These are phyloP conservation scores for Rhadinocentrus ornatus DNA, from an alignment of 2,797 vertebrate genomes.

Conservation along the genomic window DNA sequence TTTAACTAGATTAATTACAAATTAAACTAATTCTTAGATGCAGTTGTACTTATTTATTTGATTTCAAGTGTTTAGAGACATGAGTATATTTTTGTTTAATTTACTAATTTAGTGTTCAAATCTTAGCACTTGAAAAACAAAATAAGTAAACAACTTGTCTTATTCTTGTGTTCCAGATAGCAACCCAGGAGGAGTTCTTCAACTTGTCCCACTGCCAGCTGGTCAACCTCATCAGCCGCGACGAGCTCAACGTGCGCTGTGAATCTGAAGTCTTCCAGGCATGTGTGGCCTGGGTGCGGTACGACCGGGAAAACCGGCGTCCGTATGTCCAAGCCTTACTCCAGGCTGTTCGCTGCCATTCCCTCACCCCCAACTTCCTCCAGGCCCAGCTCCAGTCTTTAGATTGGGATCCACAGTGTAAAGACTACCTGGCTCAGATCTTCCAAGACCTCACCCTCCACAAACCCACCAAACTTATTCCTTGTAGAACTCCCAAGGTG, in stretches of 20 bases:
- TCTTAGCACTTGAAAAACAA: background rate
- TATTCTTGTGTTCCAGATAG: slow-evolving; percentile 79
- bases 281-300: slow-evolving; percentile 94
- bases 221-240: slow-evolving; percentile 92
- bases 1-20: background rate
- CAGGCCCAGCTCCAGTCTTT: slow-evolving; percentile 93
- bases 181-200: slow-evolving; percentile 96
- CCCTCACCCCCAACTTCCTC: slow-evolving; percentile 93
- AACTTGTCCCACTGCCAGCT: slow-evolving; percentile 95
- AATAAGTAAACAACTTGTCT: background rate
- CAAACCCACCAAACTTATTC: slow-evolving; percentile 84
- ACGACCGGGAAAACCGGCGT: slow-evolving; percentile 88
- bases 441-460: slow-evolving; percentile 96
- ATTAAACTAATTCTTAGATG: background rate
- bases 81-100: background rate
- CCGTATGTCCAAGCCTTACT: slow-evolving; percentile 92
- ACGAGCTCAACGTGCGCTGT: slow-evolving; percentile 96
- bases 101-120: background rate
- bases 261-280: slow-evolving; percentile 97
- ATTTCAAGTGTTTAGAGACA: background rate
- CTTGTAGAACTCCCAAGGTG: slow-evolving; percentile 89
- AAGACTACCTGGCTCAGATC: slow-evolving; percentile 93
- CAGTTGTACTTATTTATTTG: background rate
- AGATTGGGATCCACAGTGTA: slow-evolving; percentile 88
- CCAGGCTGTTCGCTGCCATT: slow-evolving; percentile 94